phyloP scores from a whole-genome alignment of 2,888 invertebrate genomes.

The Ischnura elegans region DNA sequence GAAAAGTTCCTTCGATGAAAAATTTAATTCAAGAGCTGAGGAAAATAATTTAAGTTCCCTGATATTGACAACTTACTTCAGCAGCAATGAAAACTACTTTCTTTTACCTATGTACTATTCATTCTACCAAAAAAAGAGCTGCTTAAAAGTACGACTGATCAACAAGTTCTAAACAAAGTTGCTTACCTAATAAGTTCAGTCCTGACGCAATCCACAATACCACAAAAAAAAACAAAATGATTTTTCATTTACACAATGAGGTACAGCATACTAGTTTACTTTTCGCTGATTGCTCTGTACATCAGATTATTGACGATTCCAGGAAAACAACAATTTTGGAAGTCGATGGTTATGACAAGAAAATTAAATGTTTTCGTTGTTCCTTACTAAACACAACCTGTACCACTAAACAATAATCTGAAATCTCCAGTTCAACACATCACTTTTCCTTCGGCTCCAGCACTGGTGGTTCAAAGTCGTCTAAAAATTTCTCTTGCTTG shows the following conservation, averaged over 20 bases:
- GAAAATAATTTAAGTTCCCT: too few species aligned
- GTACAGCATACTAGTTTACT: not conserved
- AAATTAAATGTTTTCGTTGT: not conserved
- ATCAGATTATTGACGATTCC: not conserved
- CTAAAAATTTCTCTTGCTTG: constrained; percentile 94
- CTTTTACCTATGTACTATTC: too few species aligned
- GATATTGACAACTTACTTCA: too few species aligned
- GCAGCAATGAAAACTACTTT: too few species aligned
- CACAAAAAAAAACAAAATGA: not conserved
- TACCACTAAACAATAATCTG: not conserved
- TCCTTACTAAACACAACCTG: too few species aligned
- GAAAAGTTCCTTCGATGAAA: too few species aligned
- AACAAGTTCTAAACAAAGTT: too few species aligned
- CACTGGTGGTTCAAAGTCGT: constrained; percentile 92
- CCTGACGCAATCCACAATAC: too few species aligned
- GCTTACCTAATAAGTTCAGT: too few species aligned
- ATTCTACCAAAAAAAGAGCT: too few species aligned
- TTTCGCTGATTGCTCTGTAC: not conserved
- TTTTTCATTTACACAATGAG: not conserved
- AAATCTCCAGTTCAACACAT: not conserved
- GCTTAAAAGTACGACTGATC: too few species aligned
- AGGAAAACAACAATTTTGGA: constrained; percentile 70
- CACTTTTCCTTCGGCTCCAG: constrained; percentile 26
- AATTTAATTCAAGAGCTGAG: too few species aligned
- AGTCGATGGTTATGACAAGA: constrained; percentile 15